Evolutionary conservation across 2,888 invertebrate species (phyloP), one percentile per base, ranked within the genome.

Genomic region (Laothoe populi): DNA sequence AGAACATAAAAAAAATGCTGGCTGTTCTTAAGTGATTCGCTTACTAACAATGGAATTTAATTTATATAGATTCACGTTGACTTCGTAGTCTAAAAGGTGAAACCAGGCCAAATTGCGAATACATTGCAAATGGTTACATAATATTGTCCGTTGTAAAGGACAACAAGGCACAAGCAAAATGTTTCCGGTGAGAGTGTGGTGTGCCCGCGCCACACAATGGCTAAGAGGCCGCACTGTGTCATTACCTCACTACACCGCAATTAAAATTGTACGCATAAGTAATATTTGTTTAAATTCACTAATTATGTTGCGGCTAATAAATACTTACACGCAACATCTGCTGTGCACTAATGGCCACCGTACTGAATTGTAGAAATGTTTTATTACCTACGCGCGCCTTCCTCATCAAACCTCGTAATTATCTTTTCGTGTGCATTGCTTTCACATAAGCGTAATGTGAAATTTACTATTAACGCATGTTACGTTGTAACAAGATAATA

Each of bases 281-380:
- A 83, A 87, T 91, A 89, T 92, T 92, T 92, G 92, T 89, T 89
- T 84, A 86, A 86, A 90, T 88, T 90, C 84, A 85, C 87, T 90
- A 89, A 91, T 92, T 90, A 91, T 77, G 79, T 79, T 75, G 78
- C 83, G 83, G 72, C 85, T 90, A 91, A 92, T 91, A 87, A 86
- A 88, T 88, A 87, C 84, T 85, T 89, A 82, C 82, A 84, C 80
- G 82, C 84, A 84, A 86, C 92, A 91, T 92, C 91, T 92, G 92
- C 84, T 81, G 79, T 70, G 72, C 68, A 69, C 72, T 84, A 87
- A 86, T 87, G 83, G 77, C 72, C 66, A 71, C 68, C 71, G 77
- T 75, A 76, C 73, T 79, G 82, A 76, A 83, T 81, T 87, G 82
- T 84, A 75, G 76, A 77, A 80, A 83, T 84, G 83, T 82, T 88